Conservation (phyloP, 2,113 vertebrate genomes). For the Rhodinocichla rosea region DNA sequence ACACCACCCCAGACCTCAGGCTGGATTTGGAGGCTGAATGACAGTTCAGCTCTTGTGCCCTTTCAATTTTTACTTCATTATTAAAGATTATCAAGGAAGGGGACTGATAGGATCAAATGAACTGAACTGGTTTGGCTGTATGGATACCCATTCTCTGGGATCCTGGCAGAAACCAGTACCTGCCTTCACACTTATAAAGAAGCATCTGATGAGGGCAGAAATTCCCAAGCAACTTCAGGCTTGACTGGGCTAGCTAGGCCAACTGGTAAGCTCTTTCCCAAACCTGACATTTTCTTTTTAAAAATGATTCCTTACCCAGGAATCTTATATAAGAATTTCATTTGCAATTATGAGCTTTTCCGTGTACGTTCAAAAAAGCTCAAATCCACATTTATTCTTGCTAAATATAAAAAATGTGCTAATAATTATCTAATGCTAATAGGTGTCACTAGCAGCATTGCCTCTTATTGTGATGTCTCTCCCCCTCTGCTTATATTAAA, state of each 20-base stretch:
- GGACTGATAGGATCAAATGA: background rate
- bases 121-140: background rate
- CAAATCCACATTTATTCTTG: background rate
- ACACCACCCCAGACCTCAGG: background rate
- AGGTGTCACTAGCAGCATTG: background rate
- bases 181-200: background rate
- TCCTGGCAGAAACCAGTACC: background rate
- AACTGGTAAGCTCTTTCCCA: background rate
- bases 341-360: background rate
- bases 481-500: background rate
- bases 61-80: background rate
- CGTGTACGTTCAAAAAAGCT: background rate
- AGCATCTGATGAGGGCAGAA: background rate
- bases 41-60: background rate
- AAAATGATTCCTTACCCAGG: background rate
- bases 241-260: background rate
- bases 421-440: background rate
- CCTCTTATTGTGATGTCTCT: slow-evolving; percentile 7
- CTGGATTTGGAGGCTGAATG: background rate
- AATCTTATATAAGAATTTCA: background rate
- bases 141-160: background rate
- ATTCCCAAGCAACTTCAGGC: background rate
- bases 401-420: background rate
- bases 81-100: background rate
- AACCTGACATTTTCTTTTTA: background rate